phyloP scores from a whole-genome alignment of 2,888 invertebrate species.

The Ectropis crepuscularia region DNA sequence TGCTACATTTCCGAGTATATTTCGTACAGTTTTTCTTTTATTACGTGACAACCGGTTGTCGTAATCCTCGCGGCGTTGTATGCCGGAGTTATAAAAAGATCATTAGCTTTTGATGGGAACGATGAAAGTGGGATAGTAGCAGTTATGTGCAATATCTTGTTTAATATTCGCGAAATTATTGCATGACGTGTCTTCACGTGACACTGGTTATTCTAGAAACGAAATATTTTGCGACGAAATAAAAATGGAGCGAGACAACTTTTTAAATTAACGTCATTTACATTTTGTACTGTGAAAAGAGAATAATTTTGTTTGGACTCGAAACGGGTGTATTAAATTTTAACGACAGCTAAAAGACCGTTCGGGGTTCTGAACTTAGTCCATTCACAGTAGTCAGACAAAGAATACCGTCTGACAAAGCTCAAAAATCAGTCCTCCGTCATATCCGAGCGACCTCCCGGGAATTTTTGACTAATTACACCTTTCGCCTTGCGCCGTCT shows the following conservation, averaged over 20 bases:
- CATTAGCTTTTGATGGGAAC: slow-evolving; percentile 60
- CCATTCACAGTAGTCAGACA: slow-evolving; percentile 17
- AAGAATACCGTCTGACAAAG: slow-evolving; percentile 24
- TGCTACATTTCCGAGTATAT: slow-evolving; percentile 48
- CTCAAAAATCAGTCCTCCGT: slow-evolving; percentile 27
- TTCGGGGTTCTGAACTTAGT: slow-evolving; percentile 4
- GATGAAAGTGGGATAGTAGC: slow-evolving; percentile 49
- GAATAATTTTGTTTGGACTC: too few relatives aligned
- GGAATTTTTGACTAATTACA: slow-evolving; percentile 69
- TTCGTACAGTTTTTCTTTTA: slow-evolving; percentile 64
- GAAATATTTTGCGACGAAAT: neutral
- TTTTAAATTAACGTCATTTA: too few relatives aligned
- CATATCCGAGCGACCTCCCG: slow-evolving; percentile 50
- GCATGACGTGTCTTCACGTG: slow-evolving; percentile 1
- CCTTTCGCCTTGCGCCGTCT: slow-evolving; percentile 51
- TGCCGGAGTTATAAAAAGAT: slow-evolving; percentile 56
- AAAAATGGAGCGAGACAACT: neutral
- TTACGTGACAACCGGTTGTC: slow-evolving; percentile 65
- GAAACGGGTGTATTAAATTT: neutral
- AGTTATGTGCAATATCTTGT: slow-evolving; percentile 45
- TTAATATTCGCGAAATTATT: slow-evolving; percentile 28
- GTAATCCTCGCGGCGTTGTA: slow-evolving; percentile 54
- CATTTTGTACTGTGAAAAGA: too few relatives aligned
- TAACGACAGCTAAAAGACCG: slow-evolving; percentile 7
- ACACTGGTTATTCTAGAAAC: slow-evolving; percentile 1